Evolutionary conservation across 2,113 vertebrate genomes (phyloP), one percentile per base, ranked within the genome.

Genomic region (Tympanuchus pallidicinctus): DNA sequence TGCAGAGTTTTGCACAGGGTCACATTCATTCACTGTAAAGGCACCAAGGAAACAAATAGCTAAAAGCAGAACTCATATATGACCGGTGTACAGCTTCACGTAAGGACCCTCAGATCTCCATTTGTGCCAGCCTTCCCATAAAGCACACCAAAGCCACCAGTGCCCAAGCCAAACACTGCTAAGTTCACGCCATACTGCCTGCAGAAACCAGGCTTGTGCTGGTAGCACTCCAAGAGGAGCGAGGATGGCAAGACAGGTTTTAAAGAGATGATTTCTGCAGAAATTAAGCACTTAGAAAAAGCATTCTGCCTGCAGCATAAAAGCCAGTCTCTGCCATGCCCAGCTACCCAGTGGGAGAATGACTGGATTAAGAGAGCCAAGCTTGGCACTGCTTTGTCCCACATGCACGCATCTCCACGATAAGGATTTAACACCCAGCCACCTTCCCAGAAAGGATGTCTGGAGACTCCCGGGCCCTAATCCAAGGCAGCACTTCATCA

Each of bases 401-500:
- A 0, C 0, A 0, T 38, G 43, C 72, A 91, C 57, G 43, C 50
- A 42, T 57, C 61, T 92, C 61, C 56, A 36, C 74, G 83, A 82
- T 61, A 85, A 88, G 50, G 72, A 82, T 82, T 77, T 82, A 78
- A 88, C 56, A 78, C 66, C 40, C 89, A 83, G 75, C 7, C 70
- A 88, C 61, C 70, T 64, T 81, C 61, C 21, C 2, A 11, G 36
- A 76, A 80, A 4, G 17, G 61, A 82, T 88, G 52, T 50, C 75
- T 85, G 83, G 47, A 87, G 86, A 66, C 54, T n/a, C n/a, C 77
- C 63, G 73, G 92, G 86, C 86, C 69, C 40, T 64, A 8, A 32
- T 79, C 83, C 83, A 90, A 90, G 61, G 63, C 80, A 75, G 75
- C 75, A 82, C 66, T 88, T 90, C 90, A 92, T 93, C 64, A 82